Percentiles rank a stretch among this genome's conserved stretches.
Conservation (phyloP, 2,797 vertebrate species). For the Setipinna tenuifilis region DNA sequence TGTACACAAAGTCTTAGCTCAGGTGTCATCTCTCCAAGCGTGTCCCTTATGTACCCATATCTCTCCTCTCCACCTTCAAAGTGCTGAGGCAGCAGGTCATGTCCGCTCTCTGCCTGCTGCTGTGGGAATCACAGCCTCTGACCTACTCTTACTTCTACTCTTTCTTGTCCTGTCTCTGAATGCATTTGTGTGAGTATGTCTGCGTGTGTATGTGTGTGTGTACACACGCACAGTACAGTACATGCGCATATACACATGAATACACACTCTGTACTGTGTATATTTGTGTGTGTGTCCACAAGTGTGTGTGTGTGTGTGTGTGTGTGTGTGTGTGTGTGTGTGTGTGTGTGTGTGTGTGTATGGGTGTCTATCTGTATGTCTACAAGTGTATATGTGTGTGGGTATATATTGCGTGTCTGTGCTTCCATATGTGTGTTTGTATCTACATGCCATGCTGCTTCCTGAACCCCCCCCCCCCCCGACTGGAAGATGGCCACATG, state of each 20-base stretch:
- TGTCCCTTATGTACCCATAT: not conserved
- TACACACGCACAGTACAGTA: too few relatives aligned
- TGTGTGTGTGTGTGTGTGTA: not conserved
- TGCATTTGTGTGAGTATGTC: too few relatives aligned
- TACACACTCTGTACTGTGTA: not conserved
- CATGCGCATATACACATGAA: not conserved
- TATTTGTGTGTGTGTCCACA: not conserved
- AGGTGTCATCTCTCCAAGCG: not conserved
- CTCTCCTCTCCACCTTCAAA: not conserved
- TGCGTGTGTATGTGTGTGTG: too few relatives aligned
- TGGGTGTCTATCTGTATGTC: not conserved
- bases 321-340: not conserved
- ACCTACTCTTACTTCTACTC: not conserved
- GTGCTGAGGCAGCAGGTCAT: not conserved
- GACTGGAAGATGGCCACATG: slow-evolving; percentile 24
- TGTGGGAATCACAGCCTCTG: not conserved
- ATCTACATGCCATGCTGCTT: not conserved
- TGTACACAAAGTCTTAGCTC: not conserved
- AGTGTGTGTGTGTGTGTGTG: not conserved
- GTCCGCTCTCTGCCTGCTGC: not conserved
- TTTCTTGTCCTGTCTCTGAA: not conserved
- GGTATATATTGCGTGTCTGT: not conserved
- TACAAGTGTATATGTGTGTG: not conserved
- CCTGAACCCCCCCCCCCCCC: not conserved
- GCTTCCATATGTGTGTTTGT: not conserved